phyloP scores from a whole-genome alignment of 2,888 invertebrate species.

The Pycnomerus fuliginosus region DNA sequence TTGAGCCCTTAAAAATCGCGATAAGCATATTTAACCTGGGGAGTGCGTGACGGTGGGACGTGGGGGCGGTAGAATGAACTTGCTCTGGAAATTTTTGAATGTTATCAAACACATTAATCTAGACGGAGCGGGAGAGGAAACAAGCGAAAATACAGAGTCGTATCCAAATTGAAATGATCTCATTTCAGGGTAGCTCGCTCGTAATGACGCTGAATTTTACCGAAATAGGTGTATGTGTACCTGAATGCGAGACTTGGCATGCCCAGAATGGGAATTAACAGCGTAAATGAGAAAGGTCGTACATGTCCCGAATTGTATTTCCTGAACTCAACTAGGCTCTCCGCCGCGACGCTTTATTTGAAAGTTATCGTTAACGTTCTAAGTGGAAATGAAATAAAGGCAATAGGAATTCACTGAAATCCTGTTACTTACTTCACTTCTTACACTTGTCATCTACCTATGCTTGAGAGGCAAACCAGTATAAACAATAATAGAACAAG shows the following conservation, averaged over 20 bases:
- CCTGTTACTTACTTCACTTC: too few species aligned
- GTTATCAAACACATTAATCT: slow-evolving; percentile 27
- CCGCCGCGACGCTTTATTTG: slow-evolving; percentile 15
- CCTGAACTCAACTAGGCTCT: slow-evolving; percentile 18
- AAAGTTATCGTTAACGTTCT: slow-evolving; percentile 19
- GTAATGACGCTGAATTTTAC: slow-evolving; percentile 24
- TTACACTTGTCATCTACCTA: too few species aligned
- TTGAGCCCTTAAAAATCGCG: too few species aligned
- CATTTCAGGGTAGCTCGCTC: slow-evolving; percentile 23
- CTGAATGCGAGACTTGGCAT: slow-evolving; percentile 18
- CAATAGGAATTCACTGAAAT: too few species aligned
- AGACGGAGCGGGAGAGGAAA: slow-evolving; percentile 20
- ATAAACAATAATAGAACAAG: too few species aligned
- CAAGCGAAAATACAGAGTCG: slow-evolving; percentile 23
- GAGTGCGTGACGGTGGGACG: too few species aligned
- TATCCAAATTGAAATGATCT: slow-evolving; percentile 28
- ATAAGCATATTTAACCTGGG: too few species aligned
- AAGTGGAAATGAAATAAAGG: too few species aligned
- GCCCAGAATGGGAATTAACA: slow-evolving; percentile 21
- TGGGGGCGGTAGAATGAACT: slow-evolving; percentile 19
- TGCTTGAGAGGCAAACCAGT: too few species aligned
- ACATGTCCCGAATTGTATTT: slow-evolving; percentile 24
- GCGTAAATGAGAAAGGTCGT: slow-evolving; percentile 21
- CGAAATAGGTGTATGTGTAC: slow-evolving; percentile 24
- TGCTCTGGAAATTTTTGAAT: slow-evolving; percentile 25